These are phyloP conservation scores for Coptodon rendalli DNA, from an alignment of 2,113 vertebrate genomes.

Conservation along the genomic window DNA sequence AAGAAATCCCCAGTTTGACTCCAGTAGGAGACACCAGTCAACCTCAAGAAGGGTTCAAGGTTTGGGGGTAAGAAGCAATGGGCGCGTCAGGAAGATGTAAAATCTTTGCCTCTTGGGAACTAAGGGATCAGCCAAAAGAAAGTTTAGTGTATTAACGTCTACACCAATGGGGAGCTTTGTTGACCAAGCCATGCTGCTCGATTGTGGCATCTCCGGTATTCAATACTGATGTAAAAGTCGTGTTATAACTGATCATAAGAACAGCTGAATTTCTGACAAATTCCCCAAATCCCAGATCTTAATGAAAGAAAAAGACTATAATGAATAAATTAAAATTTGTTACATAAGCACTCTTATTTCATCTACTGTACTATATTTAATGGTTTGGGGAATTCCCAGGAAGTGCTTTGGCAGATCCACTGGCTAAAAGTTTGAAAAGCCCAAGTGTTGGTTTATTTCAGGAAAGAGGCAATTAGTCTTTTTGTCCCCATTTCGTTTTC, in stretches of 20 bases:
- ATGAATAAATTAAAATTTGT: slow-evolving; percentile 16
- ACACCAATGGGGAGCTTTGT: background rate
- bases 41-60: background rate
- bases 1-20: accelerated
- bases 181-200: background rate
- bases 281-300: background rate
- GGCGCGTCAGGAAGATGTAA: accelerated
- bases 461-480: background rate
- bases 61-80: background rate
- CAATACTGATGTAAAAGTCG: background rate
- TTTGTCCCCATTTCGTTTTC: background rate
- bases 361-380: background rate
- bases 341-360: background rate
- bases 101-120: background rate
- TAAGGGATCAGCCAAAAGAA: background rate
- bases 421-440: background rate
- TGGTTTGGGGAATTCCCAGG: background rate
- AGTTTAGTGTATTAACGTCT: background rate
- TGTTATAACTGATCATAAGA: background rate
- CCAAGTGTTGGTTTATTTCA: background rate
- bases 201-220: background rate
- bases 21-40: background rate
- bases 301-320: background rate
- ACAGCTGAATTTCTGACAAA: background rate
- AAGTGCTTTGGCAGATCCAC: background rate